Percentiles rank a stretch among this genome's conserved stretches.
phyloP scores from a whole-genome alignment of 1,140 invertebrate genomes.

The Stegodyphus mimosarum region DNA sequence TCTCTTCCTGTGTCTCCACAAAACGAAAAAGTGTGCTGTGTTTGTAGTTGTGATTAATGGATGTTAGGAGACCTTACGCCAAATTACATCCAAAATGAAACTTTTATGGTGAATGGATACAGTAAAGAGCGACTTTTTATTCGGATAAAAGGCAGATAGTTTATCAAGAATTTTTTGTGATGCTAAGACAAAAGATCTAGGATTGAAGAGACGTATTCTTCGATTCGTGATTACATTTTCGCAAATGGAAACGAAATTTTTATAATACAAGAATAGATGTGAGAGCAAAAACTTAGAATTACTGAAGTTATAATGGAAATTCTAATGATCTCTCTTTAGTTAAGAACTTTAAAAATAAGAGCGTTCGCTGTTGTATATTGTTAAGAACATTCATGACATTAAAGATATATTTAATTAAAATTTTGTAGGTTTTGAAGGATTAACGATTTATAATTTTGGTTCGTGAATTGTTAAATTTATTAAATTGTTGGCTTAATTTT shows the following conservation, averaged over 20 bases:
- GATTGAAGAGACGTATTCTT: background rate
- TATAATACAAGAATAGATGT: background rate
- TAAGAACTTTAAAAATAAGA: too few relatives aligned
- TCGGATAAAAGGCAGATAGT: background rate
- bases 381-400: too few relatives aligned
- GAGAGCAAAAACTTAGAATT: too few relatives aligned
- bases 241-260: background rate
- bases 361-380: too few relatives aligned
- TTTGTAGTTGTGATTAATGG: background rate
- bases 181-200: background rate
- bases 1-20: background rate
- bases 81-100: conserved; percentile 1
- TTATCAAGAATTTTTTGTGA: background rate
- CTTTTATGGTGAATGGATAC: background rate
- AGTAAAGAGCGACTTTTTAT: background rate
- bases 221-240: background rate
- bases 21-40: background rate
- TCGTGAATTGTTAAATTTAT: too few relatives aligned
- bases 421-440: too few relatives aligned
- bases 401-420: too few relatives aligned
- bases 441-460: too few relatives aligned
- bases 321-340: too few relatives aligned
- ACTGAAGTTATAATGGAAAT: too few relatives aligned
- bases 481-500: too few relatives aligned
- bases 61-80: background rate